Percentiles rank a stretch among this genome's conserved stretches.
Conservation (phyloP, 2,113 vertebrate species). For the Hoplias malabaricus region DNA sequence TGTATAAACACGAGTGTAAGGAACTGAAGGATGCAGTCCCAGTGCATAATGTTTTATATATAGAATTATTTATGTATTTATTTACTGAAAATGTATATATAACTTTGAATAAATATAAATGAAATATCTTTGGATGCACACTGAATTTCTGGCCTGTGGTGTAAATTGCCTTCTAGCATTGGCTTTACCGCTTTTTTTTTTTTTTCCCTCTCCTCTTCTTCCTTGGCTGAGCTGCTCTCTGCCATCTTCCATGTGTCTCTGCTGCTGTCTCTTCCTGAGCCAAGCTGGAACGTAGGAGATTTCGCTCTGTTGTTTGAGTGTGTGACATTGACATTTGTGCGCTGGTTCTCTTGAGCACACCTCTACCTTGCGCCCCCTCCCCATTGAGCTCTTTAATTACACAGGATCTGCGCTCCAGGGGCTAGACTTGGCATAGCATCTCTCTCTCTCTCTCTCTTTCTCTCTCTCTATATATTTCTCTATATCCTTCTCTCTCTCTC, state of each 20-base stretch:
- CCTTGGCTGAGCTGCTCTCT: constrained; percentile 4
- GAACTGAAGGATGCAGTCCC: no score
- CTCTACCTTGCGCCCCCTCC: constrained; percentile 40
- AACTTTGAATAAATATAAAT: no score
- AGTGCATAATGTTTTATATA: no score
- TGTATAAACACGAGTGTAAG: no score
- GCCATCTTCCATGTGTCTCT: background rate
- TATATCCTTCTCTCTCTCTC: background rate
- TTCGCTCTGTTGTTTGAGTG: constrained; percentile 35
- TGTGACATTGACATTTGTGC: constrained; percentile 34
- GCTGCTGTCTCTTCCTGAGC: background rate
- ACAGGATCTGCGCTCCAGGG: constrained; percentile 59
- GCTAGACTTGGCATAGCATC: constrained; percentile 58
- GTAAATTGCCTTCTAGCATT: background rate
- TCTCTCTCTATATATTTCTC: background rate
- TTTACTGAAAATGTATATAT: no score
- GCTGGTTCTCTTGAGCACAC: background rate
- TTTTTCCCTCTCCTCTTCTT: no score
- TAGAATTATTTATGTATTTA: no score
- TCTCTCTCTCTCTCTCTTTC: constrained; percentile 11
- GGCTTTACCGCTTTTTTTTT: background rate
- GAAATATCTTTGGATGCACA: no score
- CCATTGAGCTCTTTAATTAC: constrained; percentile 71
- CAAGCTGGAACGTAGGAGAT: constrained; percentile 7
- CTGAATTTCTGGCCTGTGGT: background rate